These are phyloP conservation scores for Lamprotornis superbus DNA, from an alignment of 2,113 vertebrate genomes.

Conservation along the genomic window DNA sequence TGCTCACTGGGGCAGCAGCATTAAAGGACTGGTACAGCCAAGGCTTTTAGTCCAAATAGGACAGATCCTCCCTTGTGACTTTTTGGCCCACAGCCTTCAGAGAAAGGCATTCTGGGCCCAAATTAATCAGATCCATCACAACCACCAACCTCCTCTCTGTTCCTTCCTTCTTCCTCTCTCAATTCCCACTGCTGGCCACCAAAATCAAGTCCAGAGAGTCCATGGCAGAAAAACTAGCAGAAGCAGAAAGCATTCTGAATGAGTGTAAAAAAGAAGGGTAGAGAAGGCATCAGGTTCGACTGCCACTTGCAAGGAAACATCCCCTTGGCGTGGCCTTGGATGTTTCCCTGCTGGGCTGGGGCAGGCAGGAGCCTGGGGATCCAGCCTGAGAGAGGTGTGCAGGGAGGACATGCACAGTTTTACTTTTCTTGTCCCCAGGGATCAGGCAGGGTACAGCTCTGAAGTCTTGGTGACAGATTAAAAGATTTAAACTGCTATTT, in stretches of 20 bases:
- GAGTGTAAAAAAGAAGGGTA: neutral
- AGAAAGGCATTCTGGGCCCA: neutral
- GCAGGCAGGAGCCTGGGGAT: neutral
- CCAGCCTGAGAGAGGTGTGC: neutral
- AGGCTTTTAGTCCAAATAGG: neutral
- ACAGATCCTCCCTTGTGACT: neutral
- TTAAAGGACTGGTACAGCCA: neutral
- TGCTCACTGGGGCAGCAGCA: neutral
- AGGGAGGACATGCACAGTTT: neutral
- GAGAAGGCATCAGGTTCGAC: neutral
- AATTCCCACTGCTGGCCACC: neutral
- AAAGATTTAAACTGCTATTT: conserved; percentile 44
- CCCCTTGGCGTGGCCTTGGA: neutral
- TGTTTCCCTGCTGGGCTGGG: neutral
- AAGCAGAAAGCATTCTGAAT: neutral
- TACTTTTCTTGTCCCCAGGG: neutral
- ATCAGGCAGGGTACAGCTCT: neutral
- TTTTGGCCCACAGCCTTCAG: neutral
- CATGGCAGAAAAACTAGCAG: neutral
- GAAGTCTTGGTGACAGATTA: conserved; percentile 8
- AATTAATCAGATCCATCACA: neutral
- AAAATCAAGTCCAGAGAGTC: neutral
- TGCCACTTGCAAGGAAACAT: neutral
- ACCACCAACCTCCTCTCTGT: conserved; percentile 22
- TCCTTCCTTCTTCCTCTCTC: conserved; percentile 5